phyloP scores from a whole-genome alignment of 2,888 invertebrate species.

The Drosophila buzzatii region DNA sequence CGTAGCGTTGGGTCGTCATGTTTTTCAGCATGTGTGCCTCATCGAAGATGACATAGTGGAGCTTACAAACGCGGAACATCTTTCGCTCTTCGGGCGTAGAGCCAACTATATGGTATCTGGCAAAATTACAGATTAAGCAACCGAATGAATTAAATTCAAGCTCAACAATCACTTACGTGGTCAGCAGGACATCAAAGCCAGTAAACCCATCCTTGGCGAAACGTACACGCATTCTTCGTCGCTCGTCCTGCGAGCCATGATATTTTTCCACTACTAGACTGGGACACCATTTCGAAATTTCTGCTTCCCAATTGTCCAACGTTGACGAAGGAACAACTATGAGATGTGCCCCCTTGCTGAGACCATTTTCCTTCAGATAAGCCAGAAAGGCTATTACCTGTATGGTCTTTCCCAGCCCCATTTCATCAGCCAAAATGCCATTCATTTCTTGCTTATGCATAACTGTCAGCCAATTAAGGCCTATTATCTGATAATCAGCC shows the following conservation, averaged over 20 bases:
- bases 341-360: conserved; percentile 92
- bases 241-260: conserved; percentile 94
- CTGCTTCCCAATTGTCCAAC: conserved; percentile 94
- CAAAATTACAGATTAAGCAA: conserved; percentile 13
- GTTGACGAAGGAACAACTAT: conserved; percentile 99
- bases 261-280: conserved; percentile 92
- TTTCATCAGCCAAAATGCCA: conserved; percentile 98
- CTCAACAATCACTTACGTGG: conserved; percentile 89
- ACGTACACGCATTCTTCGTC: conserved; percentile 91
- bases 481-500: conserved; percentile 94
- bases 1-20: conserved; percentile 96
- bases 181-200: conserved; percentile 93
- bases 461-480: conserved; percentile 96
- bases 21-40: conserved; percentile 99
- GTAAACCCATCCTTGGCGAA: conserved; percentile 90
- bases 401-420: conserved; percentile 97
- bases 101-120: conserved; percentile 85
- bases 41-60: conserved; percentile 97
- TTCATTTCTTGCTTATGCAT: conserved; percentile 95
- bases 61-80: conserved; percentile 94
- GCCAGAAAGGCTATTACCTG: conserved; percentile 97
- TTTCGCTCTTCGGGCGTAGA: conserved; percentile 95
- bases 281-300: conserved; percentile 92
- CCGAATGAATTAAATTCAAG: not conserved
- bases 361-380: conserved; percentile 92